Evolutionary conservation across 2,113 vertebrate species (phyloP).

Genomic region (Prunella himalayana): DNA sequence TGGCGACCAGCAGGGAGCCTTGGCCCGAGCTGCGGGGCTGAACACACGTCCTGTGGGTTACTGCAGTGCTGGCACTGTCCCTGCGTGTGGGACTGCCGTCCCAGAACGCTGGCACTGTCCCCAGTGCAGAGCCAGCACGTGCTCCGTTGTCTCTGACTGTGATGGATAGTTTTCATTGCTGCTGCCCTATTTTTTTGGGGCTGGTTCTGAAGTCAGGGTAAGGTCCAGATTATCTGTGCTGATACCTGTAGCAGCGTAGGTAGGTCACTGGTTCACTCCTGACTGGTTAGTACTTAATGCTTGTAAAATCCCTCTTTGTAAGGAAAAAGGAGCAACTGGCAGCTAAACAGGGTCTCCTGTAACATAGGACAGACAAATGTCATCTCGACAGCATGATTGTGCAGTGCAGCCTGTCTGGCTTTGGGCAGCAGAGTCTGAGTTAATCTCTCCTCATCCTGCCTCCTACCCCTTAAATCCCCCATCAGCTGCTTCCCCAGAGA

Average conservation of each 20-base stretch:
- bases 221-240: background rate
- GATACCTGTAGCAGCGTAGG: background rate
- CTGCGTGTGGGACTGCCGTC: accelerated
- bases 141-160: accelerated
- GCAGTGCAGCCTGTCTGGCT: background rate
- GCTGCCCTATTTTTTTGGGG: background rate
- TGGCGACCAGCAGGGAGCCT: accelerated
- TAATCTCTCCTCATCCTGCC: constrained; percentile 14
- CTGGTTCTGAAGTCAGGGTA: background rate
- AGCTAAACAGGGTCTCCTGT: constrained; percentile 25
- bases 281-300: background rate
- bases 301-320: background rate
- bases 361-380: constrained; percentile 5
- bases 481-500: background rate
- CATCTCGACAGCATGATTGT: accelerated
- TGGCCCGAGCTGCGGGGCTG: background rate
- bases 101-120: accelerated
- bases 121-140: accelerated
- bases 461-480: background rate
- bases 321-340: background rate
- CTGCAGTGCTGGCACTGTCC: accelerated
- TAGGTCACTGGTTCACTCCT: background rate
- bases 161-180: background rate
- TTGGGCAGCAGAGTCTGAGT: background rate
- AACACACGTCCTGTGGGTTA: accelerated